phyloP scores from a whole-genome alignment of 1,140 invertebrate species.

The Paralvinella palmiformis region DNA sequence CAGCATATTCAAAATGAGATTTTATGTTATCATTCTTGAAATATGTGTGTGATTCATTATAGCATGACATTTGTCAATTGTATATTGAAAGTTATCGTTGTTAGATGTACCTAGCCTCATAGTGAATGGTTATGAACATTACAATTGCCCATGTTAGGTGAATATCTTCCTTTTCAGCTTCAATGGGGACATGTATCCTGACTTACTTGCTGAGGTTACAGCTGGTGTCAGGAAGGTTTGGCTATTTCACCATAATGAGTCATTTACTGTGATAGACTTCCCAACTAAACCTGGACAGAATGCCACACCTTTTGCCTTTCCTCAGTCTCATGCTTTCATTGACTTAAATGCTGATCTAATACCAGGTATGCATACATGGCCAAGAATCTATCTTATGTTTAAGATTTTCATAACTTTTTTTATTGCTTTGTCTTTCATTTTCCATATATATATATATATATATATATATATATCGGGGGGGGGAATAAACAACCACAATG shows the following conservation, averaged over 20 bases:
- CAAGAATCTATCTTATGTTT: no score
- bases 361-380: constrained; percentile 50
- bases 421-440: no score
- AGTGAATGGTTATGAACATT: background rate
- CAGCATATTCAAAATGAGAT: no score
- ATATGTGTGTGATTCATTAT: no score
- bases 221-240: constrained; percentile 36
- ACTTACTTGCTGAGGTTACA: constrained; percentile 69
- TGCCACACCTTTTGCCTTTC: constrained; percentile 54
- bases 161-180: constrained; percentile 51
- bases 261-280: background rate
- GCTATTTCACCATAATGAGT: constrained; percentile 19
- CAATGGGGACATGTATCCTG: constrained; percentile 89
- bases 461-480: no score
- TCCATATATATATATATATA: no score
- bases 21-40: no score
- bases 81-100: no score
- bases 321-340: constrained; percentile 84
- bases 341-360: constrained; percentile 79
- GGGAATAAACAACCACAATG: no score
- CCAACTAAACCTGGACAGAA: background rate
- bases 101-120: no score
- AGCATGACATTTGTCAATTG: no score
- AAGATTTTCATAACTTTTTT: no score
- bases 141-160: background rate